phyloP scores from a whole-genome alignment of 2,888 invertebrate genomes.

The Drosophila barbarae region DNA sequence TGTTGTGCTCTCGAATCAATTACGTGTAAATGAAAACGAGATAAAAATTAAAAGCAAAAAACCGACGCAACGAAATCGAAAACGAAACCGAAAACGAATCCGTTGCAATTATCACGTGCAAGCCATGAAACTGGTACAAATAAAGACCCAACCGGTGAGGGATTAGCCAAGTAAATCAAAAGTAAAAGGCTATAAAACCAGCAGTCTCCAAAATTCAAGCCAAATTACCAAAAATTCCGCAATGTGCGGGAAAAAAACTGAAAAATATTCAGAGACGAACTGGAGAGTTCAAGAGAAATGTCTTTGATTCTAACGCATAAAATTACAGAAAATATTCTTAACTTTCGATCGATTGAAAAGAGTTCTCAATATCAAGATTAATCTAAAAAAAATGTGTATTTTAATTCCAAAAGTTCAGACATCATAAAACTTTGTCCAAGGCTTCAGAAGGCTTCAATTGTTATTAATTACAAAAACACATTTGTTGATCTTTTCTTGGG shows the following conservation, averaged over 20 bases:
- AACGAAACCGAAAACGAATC: conserved; percentile 40
- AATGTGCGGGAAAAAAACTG: not conserved
- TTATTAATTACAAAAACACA: not conserved
- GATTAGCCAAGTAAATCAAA: conserved; percentile 11
- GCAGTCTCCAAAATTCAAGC: not conserved
- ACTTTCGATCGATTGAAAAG: no score
- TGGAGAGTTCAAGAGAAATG: no score
- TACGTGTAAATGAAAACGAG: conserved; percentile 56
- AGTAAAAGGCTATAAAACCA: conserved; percentile 10
- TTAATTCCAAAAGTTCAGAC: no score
- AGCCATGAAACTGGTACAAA: conserved; percentile 57
- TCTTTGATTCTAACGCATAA: no score
- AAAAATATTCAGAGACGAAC: not conserved
- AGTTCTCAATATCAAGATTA: no score
- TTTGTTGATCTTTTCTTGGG: not conserved
- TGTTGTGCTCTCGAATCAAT: conserved; percentile 26
- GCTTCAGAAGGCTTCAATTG: not conserved
- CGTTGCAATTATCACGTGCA: conserved; percentile 66
- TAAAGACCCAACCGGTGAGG: conserved; percentile 7
- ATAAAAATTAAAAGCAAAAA: conserved; percentile 31
- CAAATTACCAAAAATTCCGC: not conserved
- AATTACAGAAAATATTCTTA: no score
- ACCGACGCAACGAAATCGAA: conserved; percentile 29
- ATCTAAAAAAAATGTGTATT: no score
- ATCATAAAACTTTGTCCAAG: not conserved